phyloP scores from a whole-genome alignment of 2,113 vertebrate genomes.

The Scolopax mira region DNA sequence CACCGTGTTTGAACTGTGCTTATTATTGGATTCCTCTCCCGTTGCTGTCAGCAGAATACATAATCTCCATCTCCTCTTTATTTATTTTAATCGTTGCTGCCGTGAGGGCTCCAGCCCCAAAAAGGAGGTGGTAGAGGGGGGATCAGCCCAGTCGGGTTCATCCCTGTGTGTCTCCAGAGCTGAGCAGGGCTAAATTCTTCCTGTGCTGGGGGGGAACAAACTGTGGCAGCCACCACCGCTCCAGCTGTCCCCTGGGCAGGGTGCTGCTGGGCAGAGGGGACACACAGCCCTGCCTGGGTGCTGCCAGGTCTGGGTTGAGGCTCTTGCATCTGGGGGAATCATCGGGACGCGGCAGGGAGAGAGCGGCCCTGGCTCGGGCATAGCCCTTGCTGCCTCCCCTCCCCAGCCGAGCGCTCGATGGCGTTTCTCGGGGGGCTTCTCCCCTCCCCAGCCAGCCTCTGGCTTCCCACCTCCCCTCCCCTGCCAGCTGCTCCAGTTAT shows the following conservation, averaged over 20 bases:
- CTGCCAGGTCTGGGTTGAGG: accelerated
- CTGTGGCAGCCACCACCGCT: accelerated
- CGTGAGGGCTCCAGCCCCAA: neutral
- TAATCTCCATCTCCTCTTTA: neutral
- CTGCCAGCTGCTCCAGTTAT: conserved; percentile 35
- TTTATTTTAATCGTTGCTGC: neutral
- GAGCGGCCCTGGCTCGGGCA: neutral
- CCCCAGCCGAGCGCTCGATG: neutral
- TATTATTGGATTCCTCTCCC: conserved; percentile 31
- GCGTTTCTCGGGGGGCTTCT: neutral
- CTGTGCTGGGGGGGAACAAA: too few relatives aligned
- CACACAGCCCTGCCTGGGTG: neutral
- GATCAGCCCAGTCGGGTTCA: accelerated
- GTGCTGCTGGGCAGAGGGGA: neutral
- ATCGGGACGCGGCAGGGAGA: neutral
- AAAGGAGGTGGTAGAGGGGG: neutral
- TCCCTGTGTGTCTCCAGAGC: neutral
- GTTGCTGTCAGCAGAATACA: neutral
- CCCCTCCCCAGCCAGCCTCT: neutral
- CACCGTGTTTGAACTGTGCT: neutral
- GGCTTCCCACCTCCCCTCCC: neutral
- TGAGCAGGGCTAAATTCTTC: neutral
- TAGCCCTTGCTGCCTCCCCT: neutral
- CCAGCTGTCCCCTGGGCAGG: neutral
- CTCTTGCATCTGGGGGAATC: accelerated